Evolutionary conservation across 2,888 invertebrate genomes (phyloP), one percentile per base, ranked within the genome.

Genomic region (Metalampra italica): DNA sequence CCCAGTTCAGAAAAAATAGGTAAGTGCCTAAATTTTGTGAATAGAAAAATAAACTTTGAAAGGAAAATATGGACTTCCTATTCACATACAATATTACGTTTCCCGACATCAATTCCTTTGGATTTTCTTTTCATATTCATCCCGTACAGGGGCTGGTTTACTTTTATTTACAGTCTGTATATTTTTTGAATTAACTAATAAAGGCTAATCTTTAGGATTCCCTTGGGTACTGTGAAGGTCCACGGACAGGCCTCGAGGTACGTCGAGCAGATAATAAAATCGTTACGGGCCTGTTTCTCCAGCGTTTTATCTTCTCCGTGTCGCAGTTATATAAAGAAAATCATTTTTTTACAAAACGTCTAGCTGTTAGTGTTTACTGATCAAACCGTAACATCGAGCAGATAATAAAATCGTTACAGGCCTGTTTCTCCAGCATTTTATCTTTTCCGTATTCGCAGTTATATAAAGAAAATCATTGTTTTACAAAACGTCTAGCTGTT

Each of bases 371-470:
- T n/a, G n/a, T n/a, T n/a, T n/a, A n/a, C n/a, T n/a, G n/a, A n/a
- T n/a, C n/a, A n/a, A n/a, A n/a, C n/a, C n/a, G n/a, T n/a, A n/a
- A 9, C 3, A 8, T 11, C 32, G 22, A 12, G 37, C 37, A 15
- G 30, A 45, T 41, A 38, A 42, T 49, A 49, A 49, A 49, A 49
- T 38, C 22, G 45, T 42, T 43, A 49, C 46, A 12, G 29, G 14
- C 29, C 38, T 46, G 41, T 49, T 43, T 49, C 45, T 39, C 40
- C 34, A 11, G 15, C 49, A n/a, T 49, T 49, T 49, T 49, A 49
- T 46, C 43, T 34, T 43, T n/a, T 11, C 22, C 12, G 9, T 43
- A 34, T n/a, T 32, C 32, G 34, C 34, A 11, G 32, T 14, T 43
- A 34, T 34, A 9, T 43, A 29, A 36, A 36, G n/a, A n/a, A 36